Evolutionary conservation across 2,113 vertebrate species (phyloP).

Genomic region (Strix aluco): DNA sequence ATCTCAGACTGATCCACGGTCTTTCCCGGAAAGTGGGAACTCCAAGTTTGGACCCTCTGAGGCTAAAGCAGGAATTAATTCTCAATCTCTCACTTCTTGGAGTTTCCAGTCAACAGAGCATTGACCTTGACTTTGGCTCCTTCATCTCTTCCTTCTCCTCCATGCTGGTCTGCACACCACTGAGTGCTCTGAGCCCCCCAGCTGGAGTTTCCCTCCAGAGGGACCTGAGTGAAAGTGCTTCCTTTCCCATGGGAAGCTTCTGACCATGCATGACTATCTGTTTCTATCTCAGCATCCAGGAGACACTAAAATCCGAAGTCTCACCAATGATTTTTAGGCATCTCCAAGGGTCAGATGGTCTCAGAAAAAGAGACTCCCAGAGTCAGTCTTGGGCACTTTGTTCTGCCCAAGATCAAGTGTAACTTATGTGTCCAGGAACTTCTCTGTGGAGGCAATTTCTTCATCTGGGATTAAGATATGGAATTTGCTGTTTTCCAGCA

Average conservation of each 20-base stretch:
- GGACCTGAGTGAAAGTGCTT: neutral
- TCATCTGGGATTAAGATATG: neutral
- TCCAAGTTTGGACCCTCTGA: neutral
- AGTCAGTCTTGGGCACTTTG: neutral
- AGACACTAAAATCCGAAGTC: neutral
- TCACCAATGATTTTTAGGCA: neutral
- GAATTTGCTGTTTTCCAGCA: neutral
- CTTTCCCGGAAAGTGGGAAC: neutral
- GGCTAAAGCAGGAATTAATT: neutral
- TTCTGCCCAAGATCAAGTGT: neutral
- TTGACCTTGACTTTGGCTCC: neutral
- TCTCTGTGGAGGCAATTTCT: neutral
- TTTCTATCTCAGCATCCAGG: neutral
- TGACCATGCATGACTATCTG: accelerated
- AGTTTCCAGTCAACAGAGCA: neutral
- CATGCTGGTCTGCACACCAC: neutral
- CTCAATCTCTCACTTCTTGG: neutral
- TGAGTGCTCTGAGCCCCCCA: neutral
- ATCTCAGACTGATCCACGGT: neutral
- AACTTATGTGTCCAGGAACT: neutral
- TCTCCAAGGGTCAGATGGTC: neutral
- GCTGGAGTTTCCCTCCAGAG: neutral
- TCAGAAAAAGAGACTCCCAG: neutral
- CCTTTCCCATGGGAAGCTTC: neutral
- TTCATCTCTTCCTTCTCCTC: neutral